Conservation (phyloP, 2,113 vertebrate genomes). For the Vulpes ferrilata region DNA sequence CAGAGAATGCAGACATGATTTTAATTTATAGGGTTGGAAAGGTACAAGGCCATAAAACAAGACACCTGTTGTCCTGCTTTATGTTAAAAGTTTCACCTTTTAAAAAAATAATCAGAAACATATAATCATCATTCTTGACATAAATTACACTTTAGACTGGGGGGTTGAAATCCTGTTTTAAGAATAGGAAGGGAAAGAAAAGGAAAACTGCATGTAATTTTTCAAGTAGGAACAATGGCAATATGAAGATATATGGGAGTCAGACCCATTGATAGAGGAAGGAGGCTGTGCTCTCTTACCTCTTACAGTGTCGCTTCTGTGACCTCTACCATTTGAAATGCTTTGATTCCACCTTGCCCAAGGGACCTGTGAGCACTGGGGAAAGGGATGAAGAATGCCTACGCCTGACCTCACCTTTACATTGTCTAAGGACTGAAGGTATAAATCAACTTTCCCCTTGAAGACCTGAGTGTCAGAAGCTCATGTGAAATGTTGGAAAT, state of each 20-base stretch:
- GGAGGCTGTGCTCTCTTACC: slow-evolving; percentile 80
- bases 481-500: slow-evolving; percentile 83
- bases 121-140: slow-evolving; percentile 74
- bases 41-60: slow-evolving; percentile 63
- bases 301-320: slow-evolving; percentile 77
- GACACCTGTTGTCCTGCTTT: slow-evolving; percentile 80
- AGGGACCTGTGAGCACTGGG: slow-evolving; percentile 79
- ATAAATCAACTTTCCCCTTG: slow-evolving; percentile 86
- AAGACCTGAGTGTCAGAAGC: slow-evolving; percentile 77
- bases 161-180: slow-evolving; percentile 76
- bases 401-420: slow-evolving; percentile 87
- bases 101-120: slow-evolving; percentile 71
- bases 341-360: slow-evolving; percentile 87
- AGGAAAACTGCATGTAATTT: slow-evolving; percentile 79
- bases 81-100: slow-evolving; percentile 49
- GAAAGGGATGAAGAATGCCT: slow-evolving; percentile 85
- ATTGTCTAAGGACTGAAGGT: slow-evolving; percentile 77
- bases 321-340: slow-evolving; percentile 86
- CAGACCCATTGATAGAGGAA: slow-evolving; percentile 78
- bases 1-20: background rate
- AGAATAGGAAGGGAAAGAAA: slow-evolving; percentile 81
- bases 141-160: slow-evolving; percentile 69
- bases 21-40: slow-evolving; percentile 33
- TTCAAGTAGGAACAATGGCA: slow-evolving; percentile 83
- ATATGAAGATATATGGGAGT: slow-evolving; percentile 84